phyloP scores from a whole-genome alignment of 37 sponge, comb jelly and placozoan species.

The Beroe ovata region DNA sequence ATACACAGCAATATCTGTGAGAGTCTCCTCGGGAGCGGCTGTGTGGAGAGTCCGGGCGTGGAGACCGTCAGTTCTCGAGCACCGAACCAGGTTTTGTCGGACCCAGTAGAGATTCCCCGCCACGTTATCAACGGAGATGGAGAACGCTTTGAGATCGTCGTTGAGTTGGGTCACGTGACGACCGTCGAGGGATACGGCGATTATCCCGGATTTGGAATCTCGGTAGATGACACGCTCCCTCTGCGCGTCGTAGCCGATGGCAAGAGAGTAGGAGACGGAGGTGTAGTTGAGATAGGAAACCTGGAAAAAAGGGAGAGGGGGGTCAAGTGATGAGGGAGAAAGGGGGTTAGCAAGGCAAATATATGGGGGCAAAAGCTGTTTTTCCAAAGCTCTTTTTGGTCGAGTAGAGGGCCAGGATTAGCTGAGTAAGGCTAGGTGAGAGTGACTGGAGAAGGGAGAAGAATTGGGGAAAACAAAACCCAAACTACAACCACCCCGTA shows the following conservation, averaged over 20 bases:
- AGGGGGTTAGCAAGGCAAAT: too few species aligned
- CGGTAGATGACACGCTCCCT: conserved; percentile 58
- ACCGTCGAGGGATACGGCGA: conserved; percentile 45
- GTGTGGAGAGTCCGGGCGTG: conserved; percentile 33
- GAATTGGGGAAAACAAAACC: too few species aligned
- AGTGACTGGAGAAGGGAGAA: too few species aligned
- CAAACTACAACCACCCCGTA: too few species aligned
- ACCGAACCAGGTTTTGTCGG: neutral
- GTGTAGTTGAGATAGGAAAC: conserved; percentile 19
- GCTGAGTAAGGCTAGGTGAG: too few species aligned
- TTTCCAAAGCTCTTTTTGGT: too few species aligned
- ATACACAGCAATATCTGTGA: conserved; percentile 38
- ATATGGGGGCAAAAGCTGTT: too few species aligned
- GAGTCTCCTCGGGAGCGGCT: neutral
- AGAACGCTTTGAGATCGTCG: neutral
- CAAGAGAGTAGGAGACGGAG: conserved; percentile 43
- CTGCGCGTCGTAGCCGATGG: conserved; percentile 9
- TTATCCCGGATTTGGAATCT: neutral
- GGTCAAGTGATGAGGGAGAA: too few species aligned
- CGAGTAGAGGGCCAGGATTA: too few species aligned
- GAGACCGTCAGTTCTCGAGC: neutral
- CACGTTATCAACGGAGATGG: conserved; percentile 39
- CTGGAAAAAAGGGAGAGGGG: too few species aligned
- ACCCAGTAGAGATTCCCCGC: conserved; percentile 64
- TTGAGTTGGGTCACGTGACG: neutral